Evolutionary conservation across 92 coral and sea anemone genomes (phyloP).

Genomic region (Umimayanthus chanpuru): DNA sequence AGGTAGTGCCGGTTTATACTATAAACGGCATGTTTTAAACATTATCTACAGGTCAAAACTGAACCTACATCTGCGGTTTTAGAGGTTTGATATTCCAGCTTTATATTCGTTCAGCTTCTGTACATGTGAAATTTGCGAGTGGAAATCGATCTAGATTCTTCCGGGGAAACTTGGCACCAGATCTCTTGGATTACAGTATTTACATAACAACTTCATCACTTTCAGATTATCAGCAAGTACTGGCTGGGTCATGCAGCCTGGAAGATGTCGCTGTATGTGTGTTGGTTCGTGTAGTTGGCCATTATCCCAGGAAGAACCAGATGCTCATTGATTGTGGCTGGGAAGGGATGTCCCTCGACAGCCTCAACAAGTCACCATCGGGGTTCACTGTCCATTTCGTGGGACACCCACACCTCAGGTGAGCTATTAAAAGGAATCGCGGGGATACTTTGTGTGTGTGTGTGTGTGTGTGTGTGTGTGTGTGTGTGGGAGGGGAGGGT

Average conservation of each 20-base stretch:
- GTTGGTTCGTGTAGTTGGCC: constrained; percentile 86
- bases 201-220: background rate
- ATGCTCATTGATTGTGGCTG: constrained; percentile 95
- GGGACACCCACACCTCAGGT: constrained; percentile 95
- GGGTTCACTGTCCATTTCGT: constrained; percentile 78
- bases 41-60: too few species aligned
- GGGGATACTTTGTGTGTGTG: too few species aligned
- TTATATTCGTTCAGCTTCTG: too few species aligned
- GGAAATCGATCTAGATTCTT: background rate
- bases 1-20: too few species aligned
- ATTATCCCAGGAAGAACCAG: constrained; percentile 75
- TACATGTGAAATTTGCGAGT: too few species aligned
- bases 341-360: constrained; percentile 84
- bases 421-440: constrained; percentile 18
- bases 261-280: constrained; percentile 85
- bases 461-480: too few species aligned
- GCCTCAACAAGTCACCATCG: constrained; percentile 71
- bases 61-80: too few species aligned
- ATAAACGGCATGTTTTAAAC: too few species aligned
- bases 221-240: constrained; percentile 78
- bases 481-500: too few species aligned
- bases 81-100: too few species aligned
- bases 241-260: constrained; percentile 75
- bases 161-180: too few species aligned
- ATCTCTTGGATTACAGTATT: too few species aligned